Conservation (phyloP, 2,797 vertebrate genomes). For the Gambelia wislizenii region DNA sequence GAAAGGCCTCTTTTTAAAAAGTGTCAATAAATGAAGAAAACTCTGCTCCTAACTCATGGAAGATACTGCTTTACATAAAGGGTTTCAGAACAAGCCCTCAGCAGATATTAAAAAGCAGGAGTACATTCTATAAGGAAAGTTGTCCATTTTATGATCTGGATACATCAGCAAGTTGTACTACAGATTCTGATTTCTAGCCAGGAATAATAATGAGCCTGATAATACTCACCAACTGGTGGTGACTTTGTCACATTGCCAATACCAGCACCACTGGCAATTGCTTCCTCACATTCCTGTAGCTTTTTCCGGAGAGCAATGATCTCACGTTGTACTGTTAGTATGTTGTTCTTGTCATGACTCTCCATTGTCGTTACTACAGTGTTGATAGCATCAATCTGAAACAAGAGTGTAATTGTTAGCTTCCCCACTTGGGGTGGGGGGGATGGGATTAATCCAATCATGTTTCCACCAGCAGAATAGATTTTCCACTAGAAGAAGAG, state of each 20-base stretch:
- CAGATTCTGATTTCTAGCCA: too few relatives aligned
- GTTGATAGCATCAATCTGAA: not conserved
- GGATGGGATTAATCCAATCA: not conserved
- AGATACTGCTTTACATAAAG: not conserved
- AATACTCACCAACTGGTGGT: conserved; percentile 9
- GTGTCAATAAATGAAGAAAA: not conserved
- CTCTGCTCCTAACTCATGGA: not conserved
- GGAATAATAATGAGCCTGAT: not conserved
- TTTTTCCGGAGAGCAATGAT: not conserved
- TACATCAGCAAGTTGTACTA: not conserved
- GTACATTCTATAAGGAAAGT: not conserved
- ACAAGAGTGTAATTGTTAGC: not conserved
- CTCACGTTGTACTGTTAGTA: conserved; percentile 17
- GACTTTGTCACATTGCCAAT: fast-evolving
- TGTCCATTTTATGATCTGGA: not conserved
- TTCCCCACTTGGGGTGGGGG: too few relatives aligned
- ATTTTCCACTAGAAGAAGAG: not conserved
- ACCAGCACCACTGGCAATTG: not conserved
- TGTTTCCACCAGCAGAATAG: not conserved
- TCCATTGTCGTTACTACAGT: conserved; percentile 2
- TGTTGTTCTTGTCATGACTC: not conserved
- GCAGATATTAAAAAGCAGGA: not conserved
- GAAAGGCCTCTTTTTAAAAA: not conserved
- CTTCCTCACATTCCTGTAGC: conserved; percentile 14
- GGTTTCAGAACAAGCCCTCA: not conserved